Evolutionary conservation across 2,797 vertebrate genomes (phyloP), one percentile per base, ranked within the genome.

Genomic region (Tauraco hartlaubi): DNA sequence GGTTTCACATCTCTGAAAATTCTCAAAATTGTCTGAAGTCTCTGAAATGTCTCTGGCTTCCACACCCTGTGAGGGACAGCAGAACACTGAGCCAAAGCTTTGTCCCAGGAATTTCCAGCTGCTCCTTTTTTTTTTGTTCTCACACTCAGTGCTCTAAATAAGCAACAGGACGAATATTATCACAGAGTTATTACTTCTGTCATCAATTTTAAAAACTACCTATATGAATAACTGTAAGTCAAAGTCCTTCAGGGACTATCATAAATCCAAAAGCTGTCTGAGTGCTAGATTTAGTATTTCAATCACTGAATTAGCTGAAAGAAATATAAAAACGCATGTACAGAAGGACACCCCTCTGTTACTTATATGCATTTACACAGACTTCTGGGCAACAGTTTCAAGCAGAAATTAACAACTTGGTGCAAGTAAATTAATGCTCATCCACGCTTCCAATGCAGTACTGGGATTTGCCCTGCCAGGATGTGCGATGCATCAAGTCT

Each of bases 151-250:
- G 46, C 48, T 90, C 87, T 85, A 94, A 84, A 91, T 84, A 94
- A 66, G 62, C 69, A 92, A 88, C 11, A 63, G 44, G 44, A 96
- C 5, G 5, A 82, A 73, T 81, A 86, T 84, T 72, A 96, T 22
- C 55, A 79, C 21, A 56, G 55, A 92, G 43, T 86, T 94, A 86
- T 86, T 86, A 88, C 79, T 96, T 96, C 79, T 78, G 59, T 55
- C 62, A 96, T 78, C 90, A 90, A 90, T 90, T 95, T 73, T 31
- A 76, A 90, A 76, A 94, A 90, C 58, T 82, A 92, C 80, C 74
- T 88, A 73, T 67, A 72, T 75, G 82, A 81, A 72, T 90, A 94
- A 93, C 18, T 72, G n/a, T 78, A 95, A 92, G 85, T 54, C 62
- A 93, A 86, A 94, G 43, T 81, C 76, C 88, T 92, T 90, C 73